Conservation (phyloP, 2,888 invertebrate species). For the Morpho helenor region DNA sequence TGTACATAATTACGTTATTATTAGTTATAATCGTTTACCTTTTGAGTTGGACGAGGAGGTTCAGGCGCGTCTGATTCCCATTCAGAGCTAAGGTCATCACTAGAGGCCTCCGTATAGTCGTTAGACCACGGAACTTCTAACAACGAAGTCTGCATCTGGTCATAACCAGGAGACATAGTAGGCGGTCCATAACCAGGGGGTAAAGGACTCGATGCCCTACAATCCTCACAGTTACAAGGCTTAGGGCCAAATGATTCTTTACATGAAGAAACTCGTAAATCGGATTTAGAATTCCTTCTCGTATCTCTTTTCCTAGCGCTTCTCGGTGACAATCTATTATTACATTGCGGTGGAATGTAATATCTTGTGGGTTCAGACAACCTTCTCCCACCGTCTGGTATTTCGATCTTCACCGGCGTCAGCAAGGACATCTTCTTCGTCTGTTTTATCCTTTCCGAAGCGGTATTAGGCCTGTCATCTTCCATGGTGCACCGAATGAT, state of each 20-base stretch:
- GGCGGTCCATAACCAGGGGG: constrained; percentile 69
- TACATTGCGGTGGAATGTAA: constrained; percentile 72
- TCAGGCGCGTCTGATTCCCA: constrained; percentile 92
- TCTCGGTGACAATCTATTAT: constrained; percentile 64
- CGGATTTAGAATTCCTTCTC: constrained; percentile 55
- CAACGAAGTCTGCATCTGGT: constrained; percentile 88
- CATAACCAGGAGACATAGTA: constrained; percentile 82
- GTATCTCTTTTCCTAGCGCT: constrained; percentile 65
- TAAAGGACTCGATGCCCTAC: constrained; percentile 74
- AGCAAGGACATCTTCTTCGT: constrained; percentile 68
- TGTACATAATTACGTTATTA: too few relatives aligned
- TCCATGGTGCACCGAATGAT: constrained; percentile 73
- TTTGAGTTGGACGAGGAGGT: constrained; percentile 62
- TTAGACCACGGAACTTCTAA: constrained; percentile 86
- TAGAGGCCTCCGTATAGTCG: constrained; percentile 94
- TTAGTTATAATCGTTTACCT: constrained; percentile 37
- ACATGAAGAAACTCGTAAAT: constrained; percentile 45
- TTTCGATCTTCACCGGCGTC: constrained; percentile 68
- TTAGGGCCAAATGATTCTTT: constrained; percentile 56
- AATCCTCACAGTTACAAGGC: constrained; percentile 71
- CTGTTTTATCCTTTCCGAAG: constrained; percentile 53
- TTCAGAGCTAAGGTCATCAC: constrained; percentile 94
- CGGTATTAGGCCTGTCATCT: constrained; percentile 48
- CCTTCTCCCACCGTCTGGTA: constrained; percentile 61
- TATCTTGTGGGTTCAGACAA: constrained; percentile 64